Conservation (phyloP, 2,888 invertebrate genomes). For the Chymomyza procnemis region DNA sequence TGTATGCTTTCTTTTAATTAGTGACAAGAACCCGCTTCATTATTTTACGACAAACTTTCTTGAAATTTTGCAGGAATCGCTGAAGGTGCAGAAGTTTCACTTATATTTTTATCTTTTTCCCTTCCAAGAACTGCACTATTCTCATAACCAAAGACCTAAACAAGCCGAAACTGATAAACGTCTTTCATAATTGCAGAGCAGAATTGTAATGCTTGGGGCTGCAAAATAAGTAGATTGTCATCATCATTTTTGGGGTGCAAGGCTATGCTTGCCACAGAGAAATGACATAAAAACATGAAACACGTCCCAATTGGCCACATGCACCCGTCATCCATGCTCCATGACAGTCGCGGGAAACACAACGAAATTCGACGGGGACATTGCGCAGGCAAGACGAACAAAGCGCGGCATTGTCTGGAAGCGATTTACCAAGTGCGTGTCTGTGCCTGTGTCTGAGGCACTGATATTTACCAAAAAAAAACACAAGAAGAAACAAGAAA, state of each 20-base stretch:
- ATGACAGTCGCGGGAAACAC: background rate
- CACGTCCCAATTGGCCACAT: slow-evolving; percentile 7
- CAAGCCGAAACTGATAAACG: slow-evolving; percentile 21
- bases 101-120: background rate
- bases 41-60: too few species aligned
- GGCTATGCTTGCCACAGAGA: slow-evolving; percentile 11
- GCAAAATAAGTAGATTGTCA: slow-evolving; percentile 7
- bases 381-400: slow-evolving; percentile 32
- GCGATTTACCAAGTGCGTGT: slow-evolving; percentile 10
- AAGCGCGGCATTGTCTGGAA: slow-evolving; percentile 49
- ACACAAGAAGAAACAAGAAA: slow-evolving; percentile 4
- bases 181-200: slow-evolving; percentile 41
- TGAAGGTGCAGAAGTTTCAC: too few species aligned
- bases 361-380: slow-evolving; percentile 11
- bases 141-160: background rate
- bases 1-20: too few species aligned
- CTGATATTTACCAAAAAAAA: slow-evolving; percentile 6
- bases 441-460: slow-evolving; percentile 1
- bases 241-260: slow-evolving; percentile 31
- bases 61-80: too few species aligned
- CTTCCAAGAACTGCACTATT: background rate
- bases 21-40: too few species aligned
- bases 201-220: slow-evolving; percentile 16
- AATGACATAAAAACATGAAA: slow-evolving; percentile 20
- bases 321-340: slow-evolving; percentile 10